Evolutionary conservation across 2,113 vertebrate species (phyloP).

Genomic region (Raja brachyura): DNA sequence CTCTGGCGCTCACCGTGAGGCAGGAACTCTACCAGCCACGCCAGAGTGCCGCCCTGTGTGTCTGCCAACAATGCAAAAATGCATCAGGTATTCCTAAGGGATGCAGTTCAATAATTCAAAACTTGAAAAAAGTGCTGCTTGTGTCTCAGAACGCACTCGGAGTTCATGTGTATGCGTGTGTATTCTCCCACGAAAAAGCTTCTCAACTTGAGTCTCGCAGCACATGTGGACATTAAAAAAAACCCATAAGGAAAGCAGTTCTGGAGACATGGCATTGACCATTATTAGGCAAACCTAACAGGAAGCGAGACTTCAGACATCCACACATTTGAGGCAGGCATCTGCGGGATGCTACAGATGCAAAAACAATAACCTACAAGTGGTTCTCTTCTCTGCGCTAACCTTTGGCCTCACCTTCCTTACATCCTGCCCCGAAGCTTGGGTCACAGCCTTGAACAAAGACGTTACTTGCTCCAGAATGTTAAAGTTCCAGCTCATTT

Average conservation of each 20-base stretch:
- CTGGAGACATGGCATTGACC: constrained; percentile 1
- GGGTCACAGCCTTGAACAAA: background rate
- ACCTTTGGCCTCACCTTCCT: constrained; percentile 16
- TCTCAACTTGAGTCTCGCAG: background rate
- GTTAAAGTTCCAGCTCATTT: background rate
- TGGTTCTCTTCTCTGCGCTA: background rate
- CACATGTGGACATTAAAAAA: constrained; percentile 34
- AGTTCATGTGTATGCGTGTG: background rate
- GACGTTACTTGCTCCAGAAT: constrained; percentile 7
- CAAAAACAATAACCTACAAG: constrained; percentile 24
- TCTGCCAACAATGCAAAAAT: background rate
- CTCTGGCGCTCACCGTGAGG: no score
- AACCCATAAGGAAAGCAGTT: background rate
- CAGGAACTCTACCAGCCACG: no score
- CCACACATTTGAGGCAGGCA: background rate
- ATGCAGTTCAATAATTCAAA: background rate
- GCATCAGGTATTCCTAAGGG: background rate
- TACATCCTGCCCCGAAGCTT: constrained; percentile 7
- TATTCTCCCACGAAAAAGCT: constrained; percentile 21
- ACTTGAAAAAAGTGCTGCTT: background rate
- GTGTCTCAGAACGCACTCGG: background rate
- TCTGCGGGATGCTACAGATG: background rate
- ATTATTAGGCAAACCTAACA: constrained; percentile 34
- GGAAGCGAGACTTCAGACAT: constrained; percentile 27
- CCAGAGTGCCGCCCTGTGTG: background rate